These are phyloP conservation scores for Scaptomyza pallida DNA, from an alignment of 1,140 invertebrate genomes.

Conservation along the genomic window DNA sequence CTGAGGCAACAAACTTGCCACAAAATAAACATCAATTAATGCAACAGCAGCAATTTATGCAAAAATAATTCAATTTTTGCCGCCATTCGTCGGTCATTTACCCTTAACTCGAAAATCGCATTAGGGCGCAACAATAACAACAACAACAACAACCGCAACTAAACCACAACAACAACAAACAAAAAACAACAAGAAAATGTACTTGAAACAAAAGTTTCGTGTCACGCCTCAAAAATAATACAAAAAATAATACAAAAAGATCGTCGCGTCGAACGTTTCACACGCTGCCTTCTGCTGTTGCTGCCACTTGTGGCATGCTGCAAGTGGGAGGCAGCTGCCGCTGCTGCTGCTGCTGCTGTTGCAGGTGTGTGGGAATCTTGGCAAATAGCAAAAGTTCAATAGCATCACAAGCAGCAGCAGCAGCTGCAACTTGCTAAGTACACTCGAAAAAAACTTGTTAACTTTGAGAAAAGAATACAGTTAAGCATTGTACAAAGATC, in stretches of 20 bases:
- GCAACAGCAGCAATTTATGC: constrained; percentile 67
- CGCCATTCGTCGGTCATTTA: constrained; percentile 69
- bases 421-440: constrained; percentile 12
- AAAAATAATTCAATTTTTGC: constrained; percentile 75
- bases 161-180: constrained; percentile 1
- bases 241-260: constrained; percentile 16
- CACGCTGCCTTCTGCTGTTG: constrained; percentile 41
- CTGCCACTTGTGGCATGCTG: constrained; percentile 41
- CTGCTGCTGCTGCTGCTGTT: constrained; percentile 15
- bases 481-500: background rate
- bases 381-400: constrained; percentile 80
- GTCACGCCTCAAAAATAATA: constrained; percentile 62
- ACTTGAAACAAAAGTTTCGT: constrained; percentile 56
- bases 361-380: constrained; percentile 77
- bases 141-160: constrained; percentile 10
- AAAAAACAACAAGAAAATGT: constrained; percentile 21
- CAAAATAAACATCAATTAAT: constrained; percentile 49
- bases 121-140: constrained; percentile 46
- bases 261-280: constrained; percentile 57
- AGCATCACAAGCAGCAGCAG: constrained; percentile 50
- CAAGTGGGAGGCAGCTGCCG: constrained; percentile 7
- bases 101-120: constrained; percentile 38
- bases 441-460: constrained; percentile 10
- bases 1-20: constrained; percentile 51
- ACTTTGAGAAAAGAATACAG: background rate